phyloP scores from a whole-genome alignment of 2,888 invertebrate genomes.

The Oscheius sp. region DNA sequence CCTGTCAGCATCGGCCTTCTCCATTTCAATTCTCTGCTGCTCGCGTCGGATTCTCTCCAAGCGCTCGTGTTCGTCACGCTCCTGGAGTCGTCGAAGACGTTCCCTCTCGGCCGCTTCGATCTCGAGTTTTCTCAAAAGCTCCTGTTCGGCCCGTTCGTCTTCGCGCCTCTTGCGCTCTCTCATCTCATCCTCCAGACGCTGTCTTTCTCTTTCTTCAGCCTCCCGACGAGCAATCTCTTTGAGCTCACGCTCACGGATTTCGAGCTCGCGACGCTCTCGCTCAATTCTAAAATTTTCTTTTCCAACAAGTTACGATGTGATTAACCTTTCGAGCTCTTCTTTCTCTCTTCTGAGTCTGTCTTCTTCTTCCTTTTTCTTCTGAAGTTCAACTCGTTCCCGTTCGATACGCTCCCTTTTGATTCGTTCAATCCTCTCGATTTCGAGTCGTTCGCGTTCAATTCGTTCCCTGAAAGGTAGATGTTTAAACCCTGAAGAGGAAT shows the following conservation, averaged over 20 bases:
- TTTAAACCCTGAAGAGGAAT: background rate
- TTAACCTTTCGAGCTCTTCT: slow-evolving; percentile 40
- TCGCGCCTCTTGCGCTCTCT: slow-evolving; percentile 58
- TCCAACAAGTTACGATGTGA: no score
- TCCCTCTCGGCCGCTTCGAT: slow-evolving; percentile 66
- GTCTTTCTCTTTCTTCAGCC: slow-evolving; percentile 63
- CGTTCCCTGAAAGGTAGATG: slow-evolving; percentile 39
- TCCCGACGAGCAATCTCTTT: slow-evolving; percentile 58
- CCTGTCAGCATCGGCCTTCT: slow-evolving; percentile 58
- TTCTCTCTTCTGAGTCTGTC: slow-evolving; percentile 41
- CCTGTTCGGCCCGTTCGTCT: slow-evolving; percentile 64
- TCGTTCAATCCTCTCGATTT: slow-evolving; percentile 70
- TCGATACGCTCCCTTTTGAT: slow-evolving; percentile 69
- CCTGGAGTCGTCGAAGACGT: slow-evolving; percentile 56
- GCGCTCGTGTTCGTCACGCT: slow-evolving; percentile 65
- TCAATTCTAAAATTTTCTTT: slow-evolving; percentile 50
- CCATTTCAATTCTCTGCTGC: slow-evolving; percentile 68
- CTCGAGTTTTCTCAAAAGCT: slow-evolving; percentile 60
- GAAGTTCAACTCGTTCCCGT: slow-evolving; percentile 59
- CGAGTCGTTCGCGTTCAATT: slow-evolving; percentile 60
- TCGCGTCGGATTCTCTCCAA: slow-evolving; percentile 68
- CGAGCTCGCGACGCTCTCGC: slow-evolving; percentile 66
- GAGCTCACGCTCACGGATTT: slow-evolving; percentile 61
- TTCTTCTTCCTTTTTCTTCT: slow-evolving; percentile 57
- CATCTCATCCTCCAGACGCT: slow-evolving; percentile 65